These are phyloP conservation scores for Epinotia nisella DNA, from an alignment of 2,888 invertebrate species.

Conservation along the genomic window DNA sequence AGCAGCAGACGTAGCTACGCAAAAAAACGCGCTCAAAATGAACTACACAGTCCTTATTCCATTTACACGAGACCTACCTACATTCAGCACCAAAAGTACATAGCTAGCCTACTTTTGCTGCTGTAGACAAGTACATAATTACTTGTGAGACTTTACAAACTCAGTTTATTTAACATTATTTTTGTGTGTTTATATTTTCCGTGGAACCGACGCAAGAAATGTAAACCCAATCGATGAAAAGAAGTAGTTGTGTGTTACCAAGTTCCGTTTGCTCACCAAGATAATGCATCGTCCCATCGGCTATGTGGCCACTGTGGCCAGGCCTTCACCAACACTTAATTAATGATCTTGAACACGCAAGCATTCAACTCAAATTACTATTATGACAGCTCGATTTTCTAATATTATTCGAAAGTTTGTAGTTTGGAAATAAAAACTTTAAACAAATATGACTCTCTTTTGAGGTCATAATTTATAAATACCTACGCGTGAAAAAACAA, in stretches of 20 bases:
- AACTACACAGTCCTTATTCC: too few species aligned
- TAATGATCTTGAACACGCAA: conserved; percentile 41
- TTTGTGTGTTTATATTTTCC: background rate
- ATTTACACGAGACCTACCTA: too few species aligned
- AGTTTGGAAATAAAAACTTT: background rate
- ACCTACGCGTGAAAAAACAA: too few species aligned
- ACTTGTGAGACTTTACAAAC: background rate
- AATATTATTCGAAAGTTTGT: conserved; percentile 35
- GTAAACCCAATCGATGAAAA: background rate
- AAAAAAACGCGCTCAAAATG: too few species aligned
- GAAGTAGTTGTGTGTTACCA: too few species aligned
- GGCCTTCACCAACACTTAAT: conserved; percentile 31
- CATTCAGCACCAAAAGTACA: too few species aligned
- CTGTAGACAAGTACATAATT: too few species aligned
- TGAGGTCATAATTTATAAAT: background rate
- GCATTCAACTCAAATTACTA: conserved; percentile 22
- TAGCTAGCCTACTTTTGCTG: too few species aligned
- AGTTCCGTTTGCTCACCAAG: background rate
- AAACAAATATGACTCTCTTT: conserved; percentile 1
- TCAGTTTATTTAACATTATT: background rate
- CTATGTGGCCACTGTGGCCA: conserved; percentile 1
- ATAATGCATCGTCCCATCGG: background rate
- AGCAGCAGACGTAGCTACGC: too few species aligned
- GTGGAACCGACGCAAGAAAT: background rate
- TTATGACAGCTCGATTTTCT: conserved; percentile 32